These are phyloP conservation scores for Cataglyphis albicans DNA, from an alignment of 2,888 invertebrate species.

Conservation along the genomic window DNA sequence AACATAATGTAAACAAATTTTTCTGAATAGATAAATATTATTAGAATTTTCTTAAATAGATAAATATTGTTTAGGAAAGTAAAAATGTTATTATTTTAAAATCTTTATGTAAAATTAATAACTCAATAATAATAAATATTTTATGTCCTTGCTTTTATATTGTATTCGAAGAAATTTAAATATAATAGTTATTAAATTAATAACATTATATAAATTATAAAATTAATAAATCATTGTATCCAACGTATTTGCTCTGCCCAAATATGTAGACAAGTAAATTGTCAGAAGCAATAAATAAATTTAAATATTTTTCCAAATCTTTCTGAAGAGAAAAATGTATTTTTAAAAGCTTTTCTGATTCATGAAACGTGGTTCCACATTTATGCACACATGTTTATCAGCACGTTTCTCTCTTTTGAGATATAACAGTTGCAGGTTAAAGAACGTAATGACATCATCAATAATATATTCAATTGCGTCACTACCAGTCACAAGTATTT, in stretches of 20 bases:
- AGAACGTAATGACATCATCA: conserved; percentile 40
- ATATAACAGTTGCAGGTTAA: conserved; percentile 19
- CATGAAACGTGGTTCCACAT: not conserved
- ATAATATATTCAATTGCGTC: conserved; percentile 48
- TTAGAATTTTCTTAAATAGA: not conserved
- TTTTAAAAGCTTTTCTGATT: not conserved
- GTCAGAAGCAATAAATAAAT: not conserved
- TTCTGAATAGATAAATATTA: not conserved
- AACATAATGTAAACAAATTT: not conserved
- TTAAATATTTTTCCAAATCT: not conserved
- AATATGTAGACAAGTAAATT: not conserved
- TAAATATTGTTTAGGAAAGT: not conserved
- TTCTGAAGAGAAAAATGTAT: not conserved
- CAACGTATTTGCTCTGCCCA: not conserved
- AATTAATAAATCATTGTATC: conserved; percentile 3
- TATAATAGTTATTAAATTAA: not conserved
- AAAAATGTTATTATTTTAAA: not conserved
- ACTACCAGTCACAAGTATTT: conserved; percentile 30
- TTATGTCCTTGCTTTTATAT: not conserved
- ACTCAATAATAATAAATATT: conserved; percentile 9
- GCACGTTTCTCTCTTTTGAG: conserved; percentile 12
- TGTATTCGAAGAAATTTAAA: not conserved
- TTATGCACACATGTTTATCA: conserved; percentile 26
- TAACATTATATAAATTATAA: not conserved
- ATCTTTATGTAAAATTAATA: not conserved